phyloP scores from a whole-genome alignment of 2,888 invertebrate species.

The Neoscelio sp. region DNA sequence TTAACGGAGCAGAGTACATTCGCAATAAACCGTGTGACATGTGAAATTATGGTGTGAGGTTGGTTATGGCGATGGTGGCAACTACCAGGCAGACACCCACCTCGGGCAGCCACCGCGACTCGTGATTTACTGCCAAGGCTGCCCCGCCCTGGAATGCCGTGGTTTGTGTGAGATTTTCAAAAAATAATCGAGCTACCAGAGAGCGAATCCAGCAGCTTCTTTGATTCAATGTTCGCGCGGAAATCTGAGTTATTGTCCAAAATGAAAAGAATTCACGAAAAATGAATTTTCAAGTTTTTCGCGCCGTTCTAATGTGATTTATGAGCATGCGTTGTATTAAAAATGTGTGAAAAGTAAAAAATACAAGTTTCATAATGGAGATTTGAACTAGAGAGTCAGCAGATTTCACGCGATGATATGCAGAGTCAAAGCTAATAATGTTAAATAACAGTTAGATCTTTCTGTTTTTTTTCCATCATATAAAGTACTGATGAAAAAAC shows the following conservation, averaged over 20 bases:
- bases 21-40: conserved; percentile 81
- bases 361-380: too few relatives aligned
- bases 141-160: conserved; percentile 83
- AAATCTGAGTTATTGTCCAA: conserved; percentile 58
- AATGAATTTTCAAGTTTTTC: conserved; percentile 31
- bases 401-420: too few relatives aligned
- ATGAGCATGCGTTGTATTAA: conserved; percentile 8
- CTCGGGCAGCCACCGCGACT: conserved; percentile 68
- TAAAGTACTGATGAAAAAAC: too few relatives aligned
- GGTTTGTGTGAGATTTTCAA: conserved; percentile 80
- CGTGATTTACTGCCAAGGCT: conserved; percentile 72
- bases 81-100: conserved; percentile 77
- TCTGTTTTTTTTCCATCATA: too few relatives aligned
- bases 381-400: too few relatives aligned
- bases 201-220: conserved; percentile 43
- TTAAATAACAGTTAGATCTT: too few relatives aligned
- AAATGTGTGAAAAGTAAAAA: conserved; percentile 1
- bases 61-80: conserved; percentile 79
- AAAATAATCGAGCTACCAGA: conserved; percentile 76
- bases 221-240: conserved; percentile 52
- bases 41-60: conserved; percentile 77
- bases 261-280: conserved; percentile 66
- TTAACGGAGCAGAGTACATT: conserved; percentile 78
- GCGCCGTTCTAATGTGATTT: conserved; percentile 24
- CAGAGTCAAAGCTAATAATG: too few relatives aligned